Base-by-base conservation (phyloP, 2,888 invertebrate genomes). In the Monochamus alternatus region DNA sequence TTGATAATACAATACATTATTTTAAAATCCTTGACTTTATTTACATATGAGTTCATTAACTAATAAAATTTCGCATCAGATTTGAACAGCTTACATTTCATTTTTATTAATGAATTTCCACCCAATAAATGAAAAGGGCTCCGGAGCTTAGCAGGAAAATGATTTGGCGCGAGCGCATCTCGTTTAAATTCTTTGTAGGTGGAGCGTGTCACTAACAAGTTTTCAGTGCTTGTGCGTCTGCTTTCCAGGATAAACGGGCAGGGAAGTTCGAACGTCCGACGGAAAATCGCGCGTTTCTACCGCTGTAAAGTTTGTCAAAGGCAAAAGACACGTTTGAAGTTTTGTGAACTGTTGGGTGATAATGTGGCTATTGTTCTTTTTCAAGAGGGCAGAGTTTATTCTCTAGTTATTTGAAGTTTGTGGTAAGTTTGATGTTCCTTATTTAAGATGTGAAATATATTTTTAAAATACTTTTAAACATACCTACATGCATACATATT, bases 161-260 rank as follows among this genome's bases (percentile, higher is more conserved):
- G 10, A 30, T 30, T 52, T 68, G 58, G 68, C 68, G 68, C 68
- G 58, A 68, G 68, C 68, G 68, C 68, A 59, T 68, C 68, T 58
- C 30, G 10, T 59, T 59, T 59, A 10, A 68, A 68, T 59, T 58
- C 22, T 38, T 59, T 22, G 30, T 68, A 58, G 58, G 68, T 59
- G 58, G 68, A 43, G 43, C 58, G 55, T 44, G 30, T 30, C 38
- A 58, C 68, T n/a, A 22, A 52, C 12, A 66, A 59, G 14, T 68
- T 68, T 68, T 68, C 68, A 68, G 68, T 68, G 68, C 58, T 68
- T 14, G 59, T 22, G 68, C 68, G 68, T 68, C 68, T 22, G 55
- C 59, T 68, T 55, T 43, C 22, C 68, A 68, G 68, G 68, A 68
- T 59, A 68, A 68, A 68, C 68, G 58, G 22, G 51, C 58, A 67